Percentiles rank a stretch among this genome's conserved stretches.
Conservation (phyloP, 2,888 invertebrate species). For the Rotaria macrura region DNA sequence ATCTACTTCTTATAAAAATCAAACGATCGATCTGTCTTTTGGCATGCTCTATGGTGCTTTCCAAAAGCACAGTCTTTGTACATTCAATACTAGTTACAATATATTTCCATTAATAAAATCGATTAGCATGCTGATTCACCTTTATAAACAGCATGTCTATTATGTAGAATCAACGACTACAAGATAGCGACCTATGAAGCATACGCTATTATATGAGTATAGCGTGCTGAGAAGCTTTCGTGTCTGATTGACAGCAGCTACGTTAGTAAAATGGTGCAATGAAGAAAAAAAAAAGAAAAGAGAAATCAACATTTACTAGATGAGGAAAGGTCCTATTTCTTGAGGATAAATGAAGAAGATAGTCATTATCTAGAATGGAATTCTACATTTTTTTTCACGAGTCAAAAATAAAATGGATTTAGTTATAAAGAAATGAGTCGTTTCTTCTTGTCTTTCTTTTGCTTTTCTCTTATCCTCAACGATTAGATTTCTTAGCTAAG, state of each 20-base stretch:
- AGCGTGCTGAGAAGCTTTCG: neutral
- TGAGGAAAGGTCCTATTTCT: neutral
- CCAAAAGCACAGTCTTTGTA: no score
- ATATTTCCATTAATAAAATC: no score
- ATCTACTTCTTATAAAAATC: no score
- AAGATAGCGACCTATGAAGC: no score
- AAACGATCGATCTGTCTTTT: no score
- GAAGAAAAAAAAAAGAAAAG: neutral
- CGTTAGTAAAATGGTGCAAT: neutral
- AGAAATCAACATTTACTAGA: neutral
- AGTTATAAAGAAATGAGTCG: neutral
- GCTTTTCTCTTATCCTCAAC: neutral
- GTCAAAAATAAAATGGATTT: no score
- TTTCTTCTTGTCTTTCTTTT: neutral
- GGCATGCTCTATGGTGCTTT: no score
- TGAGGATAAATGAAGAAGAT: neutral
- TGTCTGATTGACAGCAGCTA: neutral
- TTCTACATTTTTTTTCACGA: neutral
- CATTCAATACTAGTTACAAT: no score
- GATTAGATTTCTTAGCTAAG: neutral
- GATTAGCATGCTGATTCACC: no score
- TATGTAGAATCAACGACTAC: no score
- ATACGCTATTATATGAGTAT: neutral
- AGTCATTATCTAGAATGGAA: neutral
- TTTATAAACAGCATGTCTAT: no score